A percentile compares a stretch with the other conserved stretches of the same genome.
Evolutionary conservation across 2,888 invertebrate species (phyloP).

Genomic region (Dicycla oo): DNA sequence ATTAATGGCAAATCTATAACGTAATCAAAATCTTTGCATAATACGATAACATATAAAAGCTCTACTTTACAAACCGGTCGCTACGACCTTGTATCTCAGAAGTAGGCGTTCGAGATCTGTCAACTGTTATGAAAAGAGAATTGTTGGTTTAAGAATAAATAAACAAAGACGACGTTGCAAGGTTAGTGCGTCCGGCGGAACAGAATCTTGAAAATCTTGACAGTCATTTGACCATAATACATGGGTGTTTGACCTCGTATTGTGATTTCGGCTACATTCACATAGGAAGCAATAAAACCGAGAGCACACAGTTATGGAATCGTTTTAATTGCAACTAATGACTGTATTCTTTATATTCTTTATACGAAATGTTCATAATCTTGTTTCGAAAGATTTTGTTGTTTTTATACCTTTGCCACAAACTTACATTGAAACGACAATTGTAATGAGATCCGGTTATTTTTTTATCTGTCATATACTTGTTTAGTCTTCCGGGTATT

Average conservation of each 20-base stretch:
- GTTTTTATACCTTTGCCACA: slow-evolving; percentile 36
- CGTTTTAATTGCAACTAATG: slow-evolving; percentile 63
- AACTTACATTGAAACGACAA: slow-evolving; percentile 52
- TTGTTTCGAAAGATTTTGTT: slow-evolving; percentile 53
- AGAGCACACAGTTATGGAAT: slow-evolving; percentile 54
- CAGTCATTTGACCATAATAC: slow-evolving; percentile 65
- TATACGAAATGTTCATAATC: slow-evolving; percentile 34
- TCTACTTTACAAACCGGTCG: slow-evolving; percentile 80
- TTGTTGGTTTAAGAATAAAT: slow-evolving; percentile 66
- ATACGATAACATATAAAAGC: slow-evolving; percentile 71
- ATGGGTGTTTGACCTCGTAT: slow-evolving; percentile 70
- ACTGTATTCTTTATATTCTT: slow-evolving; percentile 55
- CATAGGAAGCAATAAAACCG: slow-evolving; percentile 67
- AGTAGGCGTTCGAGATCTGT: slow-evolving; percentile 75
- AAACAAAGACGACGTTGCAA: slow-evolving; percentile 74
- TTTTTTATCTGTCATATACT: slow-evolving; percentile 59
- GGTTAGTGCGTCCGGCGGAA: slow-evolving; percentile 76
- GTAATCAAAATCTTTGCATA: slow-evolving; percentile 73
- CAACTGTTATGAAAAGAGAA: slow-evolving; percentile 74
- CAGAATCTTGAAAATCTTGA: slow-evolving; percentile 64
- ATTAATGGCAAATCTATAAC: slow-evolving; percentile 55
- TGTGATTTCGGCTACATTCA: slow-evolving; percentile 65
- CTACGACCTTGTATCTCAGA: slow-evolving; percentile 77
- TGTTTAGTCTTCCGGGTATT: slow-evolving; percentile 66
- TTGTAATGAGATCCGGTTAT: slow-evolving; percentile 68